A percentile compares a stretch with the other conserved stretches of the same genome.
These are phyloP conservation scores for Clanis bilineata DNA, from an alignment of 2,888 invertebrate genomes.

Conservation along the genomic window DNA sequence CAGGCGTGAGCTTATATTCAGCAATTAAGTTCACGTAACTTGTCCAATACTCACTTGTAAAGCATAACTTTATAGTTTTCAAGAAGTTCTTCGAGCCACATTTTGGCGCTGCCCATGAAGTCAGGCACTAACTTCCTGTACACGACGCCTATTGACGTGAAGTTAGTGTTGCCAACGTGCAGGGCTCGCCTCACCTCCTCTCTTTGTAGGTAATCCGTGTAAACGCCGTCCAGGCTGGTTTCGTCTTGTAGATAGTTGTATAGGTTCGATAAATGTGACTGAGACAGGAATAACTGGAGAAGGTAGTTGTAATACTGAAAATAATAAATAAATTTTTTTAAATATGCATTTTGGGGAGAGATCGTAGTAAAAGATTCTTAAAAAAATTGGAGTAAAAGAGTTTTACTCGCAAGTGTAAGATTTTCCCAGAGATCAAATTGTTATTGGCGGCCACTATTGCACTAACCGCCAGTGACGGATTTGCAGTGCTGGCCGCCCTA, in stretches of 20 bases:
- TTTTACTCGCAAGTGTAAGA: too few relatives aligned
- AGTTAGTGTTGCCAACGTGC: conserved; percentile 78
- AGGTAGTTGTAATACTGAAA: conserved; percentile 78
- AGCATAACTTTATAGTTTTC: conserved; percentile 82
- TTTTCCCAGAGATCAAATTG: too few relatives aligned
- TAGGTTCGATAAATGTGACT: conserved; percentile 69
- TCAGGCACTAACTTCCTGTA: conserved; percentile 76
- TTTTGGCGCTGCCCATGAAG: conserved; percentile 82
- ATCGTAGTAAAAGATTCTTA: too few relatives aligned
- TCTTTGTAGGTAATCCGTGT: conserved; percentile 68
- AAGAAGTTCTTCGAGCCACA: conserved; percentile 78
- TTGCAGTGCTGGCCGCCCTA: too few relatives aligned
- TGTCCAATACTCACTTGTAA: conserved; percentile 75
- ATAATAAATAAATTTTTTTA: background rate
- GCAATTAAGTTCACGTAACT: background rate
- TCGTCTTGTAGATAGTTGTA: conserved; percentile 78
- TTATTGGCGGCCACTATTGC: too few relatives aligned
- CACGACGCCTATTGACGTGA: conserved; percentile 75
- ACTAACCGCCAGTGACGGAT: too few relatives aligned
- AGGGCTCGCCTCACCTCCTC: conserved; percentile 71
- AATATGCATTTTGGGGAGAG: too few relatives aligned
- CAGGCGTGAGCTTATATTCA: too few relatives aligned
- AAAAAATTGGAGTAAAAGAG: too few relatives aligned
- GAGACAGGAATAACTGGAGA: conserved; percentile 64
- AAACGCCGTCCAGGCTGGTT: conserved; percentile 60